These are phyloP conservation scores for Procavia capensis DNA, from an alignment of 2,113 vertebrate species.

Conservation along the genomic window DNA sequence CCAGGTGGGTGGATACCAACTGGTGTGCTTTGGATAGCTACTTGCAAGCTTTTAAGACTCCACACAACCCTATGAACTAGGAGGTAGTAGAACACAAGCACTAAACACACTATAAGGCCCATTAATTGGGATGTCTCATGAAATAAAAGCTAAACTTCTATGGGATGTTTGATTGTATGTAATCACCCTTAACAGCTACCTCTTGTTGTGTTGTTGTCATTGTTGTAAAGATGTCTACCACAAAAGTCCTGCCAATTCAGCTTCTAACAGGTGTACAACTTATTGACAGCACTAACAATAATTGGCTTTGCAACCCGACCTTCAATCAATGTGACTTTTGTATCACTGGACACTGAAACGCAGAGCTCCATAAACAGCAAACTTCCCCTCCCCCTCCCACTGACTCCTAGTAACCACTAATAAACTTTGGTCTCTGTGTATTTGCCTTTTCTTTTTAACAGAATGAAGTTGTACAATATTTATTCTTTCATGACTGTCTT, in stretches of 20 bases:
- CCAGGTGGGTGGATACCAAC: neutral
- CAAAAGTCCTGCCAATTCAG: neutral
- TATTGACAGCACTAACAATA: neutral
- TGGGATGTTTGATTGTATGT: neutral
- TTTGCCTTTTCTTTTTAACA: no score
- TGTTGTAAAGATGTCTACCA: neutral
- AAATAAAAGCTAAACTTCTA: neutral
- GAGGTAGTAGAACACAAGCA: neutral
- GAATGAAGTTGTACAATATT: neutral
- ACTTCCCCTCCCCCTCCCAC: neutral
- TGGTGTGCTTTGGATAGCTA: neutral
- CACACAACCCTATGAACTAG: neutral
- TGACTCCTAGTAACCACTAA: no score
- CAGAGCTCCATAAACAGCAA: no score
- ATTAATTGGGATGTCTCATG: neutral
- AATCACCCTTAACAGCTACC: neutral
- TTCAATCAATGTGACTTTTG: neutral
- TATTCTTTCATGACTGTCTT: neutral
- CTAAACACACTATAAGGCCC: neutral
- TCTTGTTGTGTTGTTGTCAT: neutral
- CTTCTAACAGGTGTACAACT: neutral
- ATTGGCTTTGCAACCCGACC: neutral
- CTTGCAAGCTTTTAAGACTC: neutral
- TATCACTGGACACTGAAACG: neutral
- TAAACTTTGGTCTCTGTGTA: no score